Base-by-base conservation (phyloP, 1,140 invertebrate species). In the Vollenhovia emeryi region DNA sequence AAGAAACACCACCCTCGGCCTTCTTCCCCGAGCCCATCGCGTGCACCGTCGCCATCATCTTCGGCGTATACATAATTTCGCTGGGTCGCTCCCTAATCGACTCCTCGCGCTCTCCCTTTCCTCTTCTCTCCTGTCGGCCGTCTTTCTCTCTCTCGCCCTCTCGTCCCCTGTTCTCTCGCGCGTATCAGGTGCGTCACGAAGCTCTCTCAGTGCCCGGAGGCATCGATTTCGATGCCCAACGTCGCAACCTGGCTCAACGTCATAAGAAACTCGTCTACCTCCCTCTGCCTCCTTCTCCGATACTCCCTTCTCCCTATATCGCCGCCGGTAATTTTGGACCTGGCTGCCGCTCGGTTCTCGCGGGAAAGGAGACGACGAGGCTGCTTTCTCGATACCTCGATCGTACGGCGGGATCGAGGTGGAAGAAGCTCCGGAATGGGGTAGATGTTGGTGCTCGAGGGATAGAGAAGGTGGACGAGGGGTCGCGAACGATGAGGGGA, bases 1-100 rank as follows among this genome's bases (percentile, higher is more conserved):
- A 89, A 88, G 76, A 89, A 86, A 76, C 73, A 74, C 64, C 62
- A 78, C 78, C 59, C 55, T 83, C 74, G 59, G 64, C 71, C 64
- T 62, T 74, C 55, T 55, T 66, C 66, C 76, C 33, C 57, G 78
- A 86, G 52, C 79, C 60, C 88, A 90, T 90, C 89, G 89, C 89
- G 89, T 90, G 88, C 73, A 84, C 36, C 86, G 87, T 89, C 83
- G 86, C 69, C 82, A 90, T 90, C 89, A 89, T 90, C 88, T 89
- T 90, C 88, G 86, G 85, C 88, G 88, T 90, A 86, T 89, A 90
- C 89, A 90, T 90, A 90, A 90, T 90, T 90, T 90, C 88, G 86
- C 85, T 90, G 83, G 88, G 83, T 89, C 78, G 86, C 76, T 89
- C 89, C 89, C 89, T 90, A 89, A 90, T 89, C 88, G 88, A 85